phyloP scores from a whole-genome alignment of 2,797 vertebrate species.

The Schizopygopsis pylzovi region DNA sequence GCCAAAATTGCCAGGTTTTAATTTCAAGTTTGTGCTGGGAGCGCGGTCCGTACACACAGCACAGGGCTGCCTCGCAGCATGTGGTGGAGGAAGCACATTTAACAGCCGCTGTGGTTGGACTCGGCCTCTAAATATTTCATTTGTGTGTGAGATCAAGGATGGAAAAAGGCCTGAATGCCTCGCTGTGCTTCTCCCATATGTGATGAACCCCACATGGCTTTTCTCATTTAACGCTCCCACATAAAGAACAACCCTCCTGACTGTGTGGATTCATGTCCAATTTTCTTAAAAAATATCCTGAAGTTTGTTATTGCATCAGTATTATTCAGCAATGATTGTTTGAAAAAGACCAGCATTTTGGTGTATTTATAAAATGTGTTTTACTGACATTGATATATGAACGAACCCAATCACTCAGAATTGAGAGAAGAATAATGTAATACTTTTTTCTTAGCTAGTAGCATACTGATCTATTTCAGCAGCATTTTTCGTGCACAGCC shows the following conservation, averaged over 20 bases:
- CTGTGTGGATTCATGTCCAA: neutral
- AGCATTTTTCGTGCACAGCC: neutral
- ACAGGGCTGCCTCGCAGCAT: slow-evolving; percentile 61
- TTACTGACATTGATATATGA: neutral
- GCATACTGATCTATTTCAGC: neutral
- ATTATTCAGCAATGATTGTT: neutral
- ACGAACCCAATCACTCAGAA: neutral
- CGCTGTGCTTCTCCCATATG: slow-evolving; percentile 49
- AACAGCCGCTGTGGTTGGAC: slow-evolving; percentile 38
- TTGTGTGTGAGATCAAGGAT: slow-evolving; percentile 52
- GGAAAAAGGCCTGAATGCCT: slow-evolving; percentile 54
- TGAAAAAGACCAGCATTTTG: neutral
- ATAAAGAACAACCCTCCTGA: neutral
- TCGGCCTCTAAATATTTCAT: slow-evolving; percentile 64
- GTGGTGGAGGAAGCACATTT: slow-evolving; percentile 52
- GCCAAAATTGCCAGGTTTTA: slow-evolving; percentile 62
- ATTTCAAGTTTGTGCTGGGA: slow-evolving; percentile 58
- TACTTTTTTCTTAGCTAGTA: neutral
- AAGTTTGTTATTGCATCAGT: neutral
- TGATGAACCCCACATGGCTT: slow-evolving; percentile 66
- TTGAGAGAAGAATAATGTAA: neutral
- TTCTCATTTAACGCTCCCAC: slow-evolving; percentile 68
- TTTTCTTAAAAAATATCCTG: neutral
- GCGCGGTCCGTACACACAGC: slow-evolving; percentile 36
- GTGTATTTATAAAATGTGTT: neutral